phyloP scores from a whole-genome alignment of 1,140 invertebrate genomes.

The Zaprionus camerounensis region DNA sequence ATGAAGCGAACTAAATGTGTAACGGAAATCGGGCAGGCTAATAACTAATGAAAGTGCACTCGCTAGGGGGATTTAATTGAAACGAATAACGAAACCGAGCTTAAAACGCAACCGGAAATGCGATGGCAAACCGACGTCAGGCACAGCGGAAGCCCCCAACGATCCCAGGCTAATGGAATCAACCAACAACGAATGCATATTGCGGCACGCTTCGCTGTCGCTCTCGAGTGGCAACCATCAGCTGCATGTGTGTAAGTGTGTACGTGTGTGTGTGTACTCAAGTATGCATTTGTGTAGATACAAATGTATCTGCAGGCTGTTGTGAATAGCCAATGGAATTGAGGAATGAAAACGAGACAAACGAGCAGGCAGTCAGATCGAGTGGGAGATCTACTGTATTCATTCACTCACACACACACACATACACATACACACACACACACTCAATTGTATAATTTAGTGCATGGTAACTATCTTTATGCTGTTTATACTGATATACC shows the following conservation, averaged over 20 bases:
- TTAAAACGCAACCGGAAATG: slow-evolving; percentile 54
- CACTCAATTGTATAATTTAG: background rate
- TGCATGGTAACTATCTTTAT: slow-evolving; percentile 1
- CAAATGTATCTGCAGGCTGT: slow-evolving; percentile 3
- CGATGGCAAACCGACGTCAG: slow-evolving; percentile 46
- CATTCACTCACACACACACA: background rate
- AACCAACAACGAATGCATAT: background rate
- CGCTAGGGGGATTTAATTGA: slow-evolving; percentile 39
- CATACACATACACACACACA: background rate
- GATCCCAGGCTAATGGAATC: background rate
- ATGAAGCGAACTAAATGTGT: slow-evolving; percentile 45
- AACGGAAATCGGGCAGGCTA: slow-evolving; percentile 56
- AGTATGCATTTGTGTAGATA: background rate
- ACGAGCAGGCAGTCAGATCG: slow-evolving; percentile 4
- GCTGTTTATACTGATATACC: background rate
- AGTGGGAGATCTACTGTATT: background rate
- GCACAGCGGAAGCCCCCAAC: background rate
- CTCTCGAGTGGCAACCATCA: background rate
- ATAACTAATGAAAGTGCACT: slow-evolving; percentile 48
- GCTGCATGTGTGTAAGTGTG: slow-evolving; percentile 3
- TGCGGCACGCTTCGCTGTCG: slow-evolving; percentile 6
- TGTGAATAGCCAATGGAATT: slow-evolving; percentile 2
- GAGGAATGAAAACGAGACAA: background rate
- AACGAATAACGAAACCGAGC: slow-evolving; percentile 52
- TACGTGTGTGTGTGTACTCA: slow-evolving; percentile 38